Conservation (phyloP, 2,113 vertebrate species). For the Embiotoca jacksoni region DNA sequence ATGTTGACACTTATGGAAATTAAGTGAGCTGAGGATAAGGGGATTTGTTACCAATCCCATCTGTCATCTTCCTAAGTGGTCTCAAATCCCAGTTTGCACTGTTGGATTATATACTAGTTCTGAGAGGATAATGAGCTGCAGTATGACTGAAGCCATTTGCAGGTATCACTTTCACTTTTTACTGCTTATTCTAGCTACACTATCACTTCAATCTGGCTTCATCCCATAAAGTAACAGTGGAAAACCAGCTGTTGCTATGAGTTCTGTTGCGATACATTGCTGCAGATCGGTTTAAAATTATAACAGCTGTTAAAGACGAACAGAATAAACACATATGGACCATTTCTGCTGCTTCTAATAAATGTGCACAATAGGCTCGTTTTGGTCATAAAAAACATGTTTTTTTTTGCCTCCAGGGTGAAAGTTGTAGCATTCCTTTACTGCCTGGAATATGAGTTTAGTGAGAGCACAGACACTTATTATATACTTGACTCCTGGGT, state of each 20-base stretch:
- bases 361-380: too few relatives aligned
- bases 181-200: neutral
- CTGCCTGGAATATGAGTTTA: slow-evolving; percentile 6
- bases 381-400: neutral
- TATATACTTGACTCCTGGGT: slow-evolving; percentile 22
- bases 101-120: slow-evolving; percentile 60
- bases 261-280: neutral
- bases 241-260: slow-evolving; percentile 1
- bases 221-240: neutral
- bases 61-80: slow-evolving; percentile 80
- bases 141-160: slow-evolving; percentile 15
- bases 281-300: slow-evolving; percentile 1
- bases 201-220: slow-evolving; percentile 2
- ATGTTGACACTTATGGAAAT: slow-evolving; percentile 77
- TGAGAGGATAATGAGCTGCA: slow-evolving; percentile 59
- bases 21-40: slow-evolving; percentile 74
- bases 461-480: neutral
- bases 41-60: slow-evolving; percentile 79
- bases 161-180: slow-evolving; percentile 47
- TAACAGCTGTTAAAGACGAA: neutral
- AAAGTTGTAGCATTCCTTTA: neutral
- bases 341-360: too few relatives aligned
- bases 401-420: neutral
- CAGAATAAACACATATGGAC: too few relatives aligned
- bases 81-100: slow-evolving; percentile 66